Conservation (phyloP, 2,797 vertebrate species). For the Nasua narica region DNA sequence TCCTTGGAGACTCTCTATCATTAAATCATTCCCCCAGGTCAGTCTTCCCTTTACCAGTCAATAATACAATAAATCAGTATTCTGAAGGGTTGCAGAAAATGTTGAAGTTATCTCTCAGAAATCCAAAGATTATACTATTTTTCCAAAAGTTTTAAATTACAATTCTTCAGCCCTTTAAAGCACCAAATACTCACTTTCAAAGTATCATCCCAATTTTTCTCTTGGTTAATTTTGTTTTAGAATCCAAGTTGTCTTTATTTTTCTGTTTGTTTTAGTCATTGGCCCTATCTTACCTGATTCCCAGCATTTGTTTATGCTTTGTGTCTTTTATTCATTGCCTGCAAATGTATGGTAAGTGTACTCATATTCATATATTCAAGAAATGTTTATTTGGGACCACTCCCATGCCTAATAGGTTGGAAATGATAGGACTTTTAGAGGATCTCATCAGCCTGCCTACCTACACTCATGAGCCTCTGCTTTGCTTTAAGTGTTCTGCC, state of each 20-base stretch:
- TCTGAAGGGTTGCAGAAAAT: background rate
- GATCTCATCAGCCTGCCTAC: background rate
- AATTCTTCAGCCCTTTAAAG: background rate
- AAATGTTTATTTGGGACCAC: background rate
- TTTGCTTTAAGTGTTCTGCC: background rate
- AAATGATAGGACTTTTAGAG: background rate
- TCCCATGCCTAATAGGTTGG: background rate
- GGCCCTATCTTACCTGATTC: background rate
- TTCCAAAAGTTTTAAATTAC: background rate
- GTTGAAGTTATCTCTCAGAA: background rate
- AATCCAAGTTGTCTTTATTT: background rate
- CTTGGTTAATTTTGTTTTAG: background rate
- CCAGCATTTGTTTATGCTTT: background rate
- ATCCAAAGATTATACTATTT: background rate
- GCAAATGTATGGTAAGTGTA: background rate
- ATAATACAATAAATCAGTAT: conserved; percentile 13
- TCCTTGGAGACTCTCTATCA: conserved; percentile 3
- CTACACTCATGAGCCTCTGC: background rate
- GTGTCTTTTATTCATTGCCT: background rate
- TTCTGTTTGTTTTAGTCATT: background rate
- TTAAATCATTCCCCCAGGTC: conserved; percentile 31
- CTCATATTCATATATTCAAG: background rate
- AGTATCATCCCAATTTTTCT: background rate
- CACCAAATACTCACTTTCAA: background rate
- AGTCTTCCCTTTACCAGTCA: conserved; percentile 18